These are phyloP conservation scores for Arrhopalites spinosus DNA, from an alignment of 2,888 invertebrate species.

Conservation along the genomic window DNA sequence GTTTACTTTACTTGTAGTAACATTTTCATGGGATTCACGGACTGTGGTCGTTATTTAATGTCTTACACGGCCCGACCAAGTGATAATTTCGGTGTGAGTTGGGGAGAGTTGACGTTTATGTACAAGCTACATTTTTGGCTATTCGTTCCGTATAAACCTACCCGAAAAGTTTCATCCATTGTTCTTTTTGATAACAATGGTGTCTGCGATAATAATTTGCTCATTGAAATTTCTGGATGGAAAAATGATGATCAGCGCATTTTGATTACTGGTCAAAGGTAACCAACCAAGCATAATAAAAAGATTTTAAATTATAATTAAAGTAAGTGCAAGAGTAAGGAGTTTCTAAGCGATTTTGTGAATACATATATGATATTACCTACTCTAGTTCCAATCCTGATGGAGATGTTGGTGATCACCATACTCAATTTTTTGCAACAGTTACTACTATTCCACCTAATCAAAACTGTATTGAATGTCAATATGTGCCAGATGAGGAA, in stretches of 20 bases:
- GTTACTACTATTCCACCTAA: conserved; percentile 48
- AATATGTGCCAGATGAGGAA: conserved; percentile 49
- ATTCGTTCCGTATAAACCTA: conserved; percentile 65
- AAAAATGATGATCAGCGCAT: conserved; percentile 70
- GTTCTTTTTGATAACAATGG: conserved; percentile 65
- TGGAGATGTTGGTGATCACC: conserved; percentile 28
- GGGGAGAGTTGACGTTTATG: conserved; percentile 63
- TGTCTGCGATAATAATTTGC: conserved; percentile 62
- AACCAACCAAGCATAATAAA: conserved; percentile 55
- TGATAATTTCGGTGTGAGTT: conserved; percentile 64
- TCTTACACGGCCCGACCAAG: conserved; percentile 74
- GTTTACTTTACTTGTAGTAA: conserved; percentile 65
- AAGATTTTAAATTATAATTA: not conserved
- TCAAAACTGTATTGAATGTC: conserved; percentile 46
- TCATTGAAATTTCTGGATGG: conserved; percentile 73
- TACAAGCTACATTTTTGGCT: conserved; percentile 73
- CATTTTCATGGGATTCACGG: conserved; percentile 92
- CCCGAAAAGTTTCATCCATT: conserved; percentile 67
- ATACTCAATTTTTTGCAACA: conserved; percentile 47
- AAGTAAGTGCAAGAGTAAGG: not conserved
- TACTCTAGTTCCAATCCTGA: conserved; percentile 41
- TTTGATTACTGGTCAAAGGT: conserved; percentile 72
- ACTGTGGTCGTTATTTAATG: conserved; percentile 88
- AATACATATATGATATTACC: conserved; percentile 7
- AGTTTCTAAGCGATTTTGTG: not conserved